Percentiles rank a stretch among this genome's conserved stretches.
Evolutionary conservation across 2,113 vertebrate genomes (phyloP).

Genomic region (Ellobius talpinus): DNA sequence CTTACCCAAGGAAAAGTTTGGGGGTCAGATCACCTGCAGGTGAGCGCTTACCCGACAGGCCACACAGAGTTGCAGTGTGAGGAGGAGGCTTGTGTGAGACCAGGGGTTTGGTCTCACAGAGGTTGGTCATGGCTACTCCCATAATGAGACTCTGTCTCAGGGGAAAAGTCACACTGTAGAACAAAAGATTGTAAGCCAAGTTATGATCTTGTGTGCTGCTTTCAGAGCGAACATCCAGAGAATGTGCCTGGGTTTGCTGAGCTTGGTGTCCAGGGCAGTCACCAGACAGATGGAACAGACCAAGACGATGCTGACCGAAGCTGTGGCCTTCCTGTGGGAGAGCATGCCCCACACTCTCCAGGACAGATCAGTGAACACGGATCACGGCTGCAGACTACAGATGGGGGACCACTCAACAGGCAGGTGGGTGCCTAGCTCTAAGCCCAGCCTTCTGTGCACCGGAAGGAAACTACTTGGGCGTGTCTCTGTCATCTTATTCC

Average conservation of each 20-base stretch:
- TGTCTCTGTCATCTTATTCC: not conserved
- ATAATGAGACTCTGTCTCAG: not conserved
- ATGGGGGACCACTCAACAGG: conserved; percentile 91
- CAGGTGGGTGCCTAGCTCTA: conserved; percentile 88
- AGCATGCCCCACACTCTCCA: conserved; percentile 84
- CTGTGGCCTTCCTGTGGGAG: conserved; percentile 81
- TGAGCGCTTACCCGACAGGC: not conserved
- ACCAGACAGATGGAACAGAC: conserved; percentile 86
- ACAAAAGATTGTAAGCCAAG: not conserved
- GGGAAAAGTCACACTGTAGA: not conserved
- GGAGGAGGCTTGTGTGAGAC: not conserved
- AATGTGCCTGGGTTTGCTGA: conserved; percentile 88
- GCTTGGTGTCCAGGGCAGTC: conserved; percentile 82
- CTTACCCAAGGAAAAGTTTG: not conserved
- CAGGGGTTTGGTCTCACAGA: not conserved
- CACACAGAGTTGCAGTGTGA: not conserved
- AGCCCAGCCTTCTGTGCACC: not conserved
- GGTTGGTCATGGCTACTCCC: not conserved
- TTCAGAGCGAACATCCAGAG: conserved; percentile 92
- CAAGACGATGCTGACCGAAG: conserved; percentile 82
- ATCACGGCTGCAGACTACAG: conserved; percentile 87
- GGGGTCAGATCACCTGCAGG: not conserved
- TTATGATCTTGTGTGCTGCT: conserved; percentile 49
- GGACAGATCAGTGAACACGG: conserved; percentile 82
- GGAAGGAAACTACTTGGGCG: not conserved